Evolutionary conservation across 2,888 invertebrate species (phyloP), one percentile per base, ranked within the genome.

Genomic region (Luperina nickerlii): DNA sequence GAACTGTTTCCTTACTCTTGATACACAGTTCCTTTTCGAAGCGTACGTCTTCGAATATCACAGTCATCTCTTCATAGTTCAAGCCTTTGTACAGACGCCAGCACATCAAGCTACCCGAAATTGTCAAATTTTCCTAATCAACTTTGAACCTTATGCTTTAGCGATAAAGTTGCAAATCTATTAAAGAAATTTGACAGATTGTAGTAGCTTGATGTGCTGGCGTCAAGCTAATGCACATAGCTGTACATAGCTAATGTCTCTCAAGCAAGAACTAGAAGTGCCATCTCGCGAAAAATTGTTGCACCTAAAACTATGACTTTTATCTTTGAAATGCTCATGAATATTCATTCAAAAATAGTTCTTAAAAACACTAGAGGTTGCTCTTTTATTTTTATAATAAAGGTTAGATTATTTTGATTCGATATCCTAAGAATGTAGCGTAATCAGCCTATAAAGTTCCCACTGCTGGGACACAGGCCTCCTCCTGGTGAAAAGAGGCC

Each of bases 231-330:
- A n/a, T n/a, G n/a, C n/a, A n/a, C n/a, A n/a, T n/a, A n/a, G n/a
- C n/a, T 79, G 79, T 78, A 18, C 42, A 69, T 78, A 51, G 15
- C 7, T n/a, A 68, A 79, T 51, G 60, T 79, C 38, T 78, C 2
- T 5, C n/a, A 63, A 63, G 71, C 45, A 54, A 63, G 32, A 8
- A 54, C 62, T 45, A 24, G 42, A 13, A 67, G 20, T 62, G 48
- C 38, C 20, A 75, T 54, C 51, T 63, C 45, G n/a, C n/a, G 8
- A 24, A 24, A 81, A 63, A 71, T 63, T 18, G 27, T 69, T 45
- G 15, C 45, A 62, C 5, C 42, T 70, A 51, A 79, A 32, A 45
- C 32, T 20, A 18, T 32, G 24, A 15, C 32, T 32, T 24, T 66
- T 57, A 48, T 18, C 38, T 32, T 70, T 32, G 42, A 80, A 54